Conservation (phyloP, 2,888 invertebrate species). For the Palloptera scutellata region DNA sequence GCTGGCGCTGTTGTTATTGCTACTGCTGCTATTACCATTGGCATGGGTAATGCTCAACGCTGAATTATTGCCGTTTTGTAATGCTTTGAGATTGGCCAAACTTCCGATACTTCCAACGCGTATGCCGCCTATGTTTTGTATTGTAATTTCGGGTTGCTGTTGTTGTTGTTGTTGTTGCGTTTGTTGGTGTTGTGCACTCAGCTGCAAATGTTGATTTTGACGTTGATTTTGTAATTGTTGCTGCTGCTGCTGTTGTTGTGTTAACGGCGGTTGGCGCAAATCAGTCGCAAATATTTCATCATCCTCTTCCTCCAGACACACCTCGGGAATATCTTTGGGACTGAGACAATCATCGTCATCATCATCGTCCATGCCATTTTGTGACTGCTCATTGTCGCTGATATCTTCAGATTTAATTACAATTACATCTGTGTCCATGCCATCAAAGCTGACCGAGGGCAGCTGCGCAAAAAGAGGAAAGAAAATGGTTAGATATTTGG, state of each 20-base stretch:
- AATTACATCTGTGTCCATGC: conserved; percentile 61
- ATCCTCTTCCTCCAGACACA: conserved; percentile 61
- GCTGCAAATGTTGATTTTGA: conserved; percentile 19
- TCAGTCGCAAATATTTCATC: conserved; percentile 58
- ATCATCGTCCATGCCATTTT: conserved; percentile 55
- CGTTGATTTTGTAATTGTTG: conserved; percentile 27
- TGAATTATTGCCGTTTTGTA: conserved; percentile 46
- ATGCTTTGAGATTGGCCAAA: conserved; percentile 54
- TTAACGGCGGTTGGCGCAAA: conserved; percentile 44
- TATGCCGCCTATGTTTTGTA: conserved; percentile 54
- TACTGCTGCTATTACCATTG: conserved; percentile 17
- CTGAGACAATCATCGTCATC: conserved; percentile 60
- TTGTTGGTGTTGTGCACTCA: conserved; percentile 30
- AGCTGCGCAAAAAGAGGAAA: conserved; percentile 33
- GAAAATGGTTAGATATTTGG: not conserved
- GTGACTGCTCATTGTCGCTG: conserved; percentile 62
- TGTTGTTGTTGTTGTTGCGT: conserved; percentile 29
- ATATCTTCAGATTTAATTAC: conserved; percentile 63
- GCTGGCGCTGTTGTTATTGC: conserved; percentile 25
- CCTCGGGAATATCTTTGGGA: conserved; percentile 61
- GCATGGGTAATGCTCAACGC: conserved; percentile 31
- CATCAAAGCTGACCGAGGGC: conserved; percentile 49
- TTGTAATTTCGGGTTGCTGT: conserved; percentile 50
- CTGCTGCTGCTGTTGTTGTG: conserved; percentile 37
- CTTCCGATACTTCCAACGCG: conserved; percentile 54